A percentile compares a stretch with the other conserved stretches of the same genome.
Conservation (phyloP, 2,888 invertebrate species). For the Liodrosophila aerea region DNA sequence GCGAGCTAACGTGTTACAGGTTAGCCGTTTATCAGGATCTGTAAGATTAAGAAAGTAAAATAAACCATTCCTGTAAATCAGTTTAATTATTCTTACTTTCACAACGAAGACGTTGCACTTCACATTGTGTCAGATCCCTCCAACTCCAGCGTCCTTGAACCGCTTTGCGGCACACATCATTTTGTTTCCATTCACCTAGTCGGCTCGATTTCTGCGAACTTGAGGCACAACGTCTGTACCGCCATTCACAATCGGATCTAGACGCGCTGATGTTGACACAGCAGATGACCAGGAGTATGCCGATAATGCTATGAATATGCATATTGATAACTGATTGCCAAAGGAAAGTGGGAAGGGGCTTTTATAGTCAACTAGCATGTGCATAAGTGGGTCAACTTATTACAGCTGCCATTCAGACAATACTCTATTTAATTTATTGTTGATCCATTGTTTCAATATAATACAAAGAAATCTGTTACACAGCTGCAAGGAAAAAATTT, state of each 20-base stretch:
- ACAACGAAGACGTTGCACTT: conserved; percentile 40
- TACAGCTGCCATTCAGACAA: conserved; percentile 17
- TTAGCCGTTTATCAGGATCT: no score
- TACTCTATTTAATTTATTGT: background rate
- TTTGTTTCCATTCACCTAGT: conserved; percentile 15
- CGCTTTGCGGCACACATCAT: conserved; percentile 8
- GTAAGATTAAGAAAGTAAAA: no score
- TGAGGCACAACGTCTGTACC: conserved; percentile 22
- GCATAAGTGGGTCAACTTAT: background rate
- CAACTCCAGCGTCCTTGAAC: conserved; percentile 22
- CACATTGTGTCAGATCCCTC: conserved; percentile 28
- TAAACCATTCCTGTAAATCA: no score
- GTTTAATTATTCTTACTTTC: conserved; percentile 25
- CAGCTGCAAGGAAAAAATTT: no score
- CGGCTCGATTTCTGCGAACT: background rate
- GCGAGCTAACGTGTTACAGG: no score
- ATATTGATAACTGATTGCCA: conserved; percentile 30
- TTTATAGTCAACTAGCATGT: conserved; percentile 28
- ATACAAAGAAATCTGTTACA: background rate
- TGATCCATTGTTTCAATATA: conserved; percentile 1
- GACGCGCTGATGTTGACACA: conserved; percentile 16
- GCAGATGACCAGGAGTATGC: conserved; percentile 23
- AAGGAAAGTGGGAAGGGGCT: background rate
- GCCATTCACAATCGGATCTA: conserved; percentile 15
- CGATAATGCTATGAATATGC: conserved; percentile 25